Evolutionary conservation across 2,797 vertebrate genomes (phyloP), one percentile per base, ranked within the genome.

Genomic region (Eurystomus glaucurus): DNA sequence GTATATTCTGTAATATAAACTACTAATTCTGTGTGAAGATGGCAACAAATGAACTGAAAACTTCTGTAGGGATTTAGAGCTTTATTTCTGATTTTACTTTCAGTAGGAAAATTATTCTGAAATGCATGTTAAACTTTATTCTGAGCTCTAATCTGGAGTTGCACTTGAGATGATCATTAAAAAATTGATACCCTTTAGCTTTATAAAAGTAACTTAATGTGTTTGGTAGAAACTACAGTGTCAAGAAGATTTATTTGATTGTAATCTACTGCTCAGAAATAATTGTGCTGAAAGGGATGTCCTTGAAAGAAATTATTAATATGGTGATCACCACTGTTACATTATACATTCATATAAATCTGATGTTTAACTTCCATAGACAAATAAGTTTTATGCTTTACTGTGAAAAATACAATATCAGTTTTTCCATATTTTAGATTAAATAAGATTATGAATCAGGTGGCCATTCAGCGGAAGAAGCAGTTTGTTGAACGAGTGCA

Each of bases 401-500:
- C 54, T 92, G 41, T 28, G 31, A 71, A 83, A 97, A 96, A 96
- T 98, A 94, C 96, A 93, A 96, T 97, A 68, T 96, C 81, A 96
- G 94, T 96, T 94, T 94, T 93, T 94, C 97, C 79, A 1, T 97
- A 65, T 98, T 98, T 85, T 94, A 99, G 99, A 98, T 99, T 99
- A 97, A 99, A 99, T 97, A 99, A 98, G 96, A 99, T 99, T 95
- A 98, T 99, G 91, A 99, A 99, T 98, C 99, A 99, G 98, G 99
- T 99, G 97, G 99, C 99, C 72, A 98, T 99, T 94, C 99, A 99
- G 97, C 99, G 99, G 98, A 99, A 99, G 98, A 99, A 98, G 98
- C 99, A 99, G 28, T 99, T 99, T 96, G 99, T 99, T 76, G 99
- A 99, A 97, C 98, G 99, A 86, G 99, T 99, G 16, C 98, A 99